These are phyloP conservation scores for Drosophila pseudotalamancana DNA, from an alignment of 2,888 invertebrate species.

Conservation along the genomic window DNA sequence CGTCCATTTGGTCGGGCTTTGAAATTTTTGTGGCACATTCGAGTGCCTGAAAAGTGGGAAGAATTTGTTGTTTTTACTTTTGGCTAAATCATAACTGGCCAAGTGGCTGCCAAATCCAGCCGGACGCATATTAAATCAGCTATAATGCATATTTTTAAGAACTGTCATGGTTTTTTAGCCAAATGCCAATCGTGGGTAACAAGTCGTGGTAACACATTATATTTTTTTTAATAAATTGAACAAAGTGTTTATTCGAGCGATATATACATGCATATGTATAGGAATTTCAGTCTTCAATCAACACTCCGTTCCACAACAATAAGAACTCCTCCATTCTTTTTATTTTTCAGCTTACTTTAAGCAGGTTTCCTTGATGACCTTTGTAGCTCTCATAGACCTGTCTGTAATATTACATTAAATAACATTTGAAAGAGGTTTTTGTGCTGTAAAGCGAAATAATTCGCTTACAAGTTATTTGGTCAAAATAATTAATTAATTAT, in stretches of 20 bases:
- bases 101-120: conserved; percentile 27
- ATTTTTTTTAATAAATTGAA: too few species aligned
- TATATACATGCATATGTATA: too few species aligned
- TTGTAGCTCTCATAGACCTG: too few species aligned
- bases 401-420: not conserved
- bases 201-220: too few species aligned
- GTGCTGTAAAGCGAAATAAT: not conserved
- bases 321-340: too few species aligned
- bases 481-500: conserved; percentile 4
- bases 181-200: too few species aligned
- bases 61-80: conserved; percentile 5
- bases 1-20: conserved; percentile 28
- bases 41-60: conserved; percentile 24
- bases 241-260: too few species aligned
- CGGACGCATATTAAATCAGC: conserved; percentile 20
- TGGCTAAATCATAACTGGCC: conserved; percentile 12
- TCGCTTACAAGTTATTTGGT: conserved; percentile 1
- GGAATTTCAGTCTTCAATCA: too few species aligned
- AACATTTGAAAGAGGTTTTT: not conserved
- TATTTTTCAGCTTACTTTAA: too few species aligned
- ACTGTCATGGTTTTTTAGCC: too few species aligned
- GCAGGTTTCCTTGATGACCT: too few species aligned
- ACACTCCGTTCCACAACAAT: too few species aligned
- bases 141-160: not conserved
- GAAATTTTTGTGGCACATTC: conserved; percentile 40